Base-by-base conservation (phyloP, 1,140 invertebrate species). In the Lordiphosa collinella region DNA sequence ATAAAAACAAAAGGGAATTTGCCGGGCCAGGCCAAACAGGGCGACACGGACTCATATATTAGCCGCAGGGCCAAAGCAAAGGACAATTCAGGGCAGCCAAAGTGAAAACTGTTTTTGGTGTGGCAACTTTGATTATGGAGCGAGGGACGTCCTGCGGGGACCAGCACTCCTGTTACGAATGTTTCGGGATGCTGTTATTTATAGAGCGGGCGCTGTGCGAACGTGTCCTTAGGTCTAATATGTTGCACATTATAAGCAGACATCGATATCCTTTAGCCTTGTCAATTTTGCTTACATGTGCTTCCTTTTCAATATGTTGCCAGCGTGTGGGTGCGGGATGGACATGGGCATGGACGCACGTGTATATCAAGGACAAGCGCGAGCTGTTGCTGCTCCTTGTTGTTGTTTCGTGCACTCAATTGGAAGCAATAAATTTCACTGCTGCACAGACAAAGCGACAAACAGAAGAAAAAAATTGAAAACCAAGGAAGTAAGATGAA, bases 211-310 rank as follows among this genome's bases (percentile, higher is more conserved):
- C 70, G 47, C 58, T 58, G 46, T 63, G 59, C 46, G 63, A 78
- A 70, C 68, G 72, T 82, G 78, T 78, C 73, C 70, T 84, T 80
- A 85, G 79, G 74, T 84, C 70, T 84, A 85, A 87, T 87, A 86
- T 87, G 79, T 87, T 74, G 85, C 86, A 87, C 85, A 87, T 87
- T 87, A 87, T 87, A 87, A 87, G 72, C 85, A 87, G 86, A 87
- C 85, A 87, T 85, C 85, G 85, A 87, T 87, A 87, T 87, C 86
- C 79, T 78, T 87, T 86, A 87, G 84, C 78, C 74, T 78, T 87
- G 75, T 87, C 85, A 87, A 86, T 87, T 87, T 85, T 73, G 68
- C 74, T 87, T 87, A 80, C 84, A 80, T 87, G 67, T 80, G 79
- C 71, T 85, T 78, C 66, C 79, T 82, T 84, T 79, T 70, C 68